Percentiles rank a stretch among this genome's conserved stretches.
These are phyloP conservation scores for Orthosia gothica DNA, from an alignment of 2,888 invertebrate genomes.

Conservation along the genomic window DNA sequence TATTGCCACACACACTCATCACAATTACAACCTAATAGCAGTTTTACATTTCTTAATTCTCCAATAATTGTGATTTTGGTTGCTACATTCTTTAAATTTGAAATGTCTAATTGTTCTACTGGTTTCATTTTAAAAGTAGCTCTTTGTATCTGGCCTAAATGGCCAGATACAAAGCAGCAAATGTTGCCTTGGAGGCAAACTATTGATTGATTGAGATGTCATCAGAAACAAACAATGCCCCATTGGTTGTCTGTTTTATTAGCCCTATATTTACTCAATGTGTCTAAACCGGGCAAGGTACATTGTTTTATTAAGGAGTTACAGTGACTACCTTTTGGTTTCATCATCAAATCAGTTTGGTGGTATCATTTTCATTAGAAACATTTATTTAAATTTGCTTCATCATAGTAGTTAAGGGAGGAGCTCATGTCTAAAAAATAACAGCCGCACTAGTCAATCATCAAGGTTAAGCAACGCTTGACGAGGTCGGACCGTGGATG, in stretches of 20 bases:
- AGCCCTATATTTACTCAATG: neutral
- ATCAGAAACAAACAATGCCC: constrained; percentile 3
- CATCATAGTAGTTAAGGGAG: no score
- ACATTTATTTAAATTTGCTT: no score
- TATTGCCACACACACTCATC: constrained; percentile 1
- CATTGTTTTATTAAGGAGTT: no score
- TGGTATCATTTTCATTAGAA: no score
- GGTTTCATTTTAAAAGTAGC: neutral
- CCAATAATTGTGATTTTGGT: neutral
- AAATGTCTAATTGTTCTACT: neutral
- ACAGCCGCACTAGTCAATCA: no score
- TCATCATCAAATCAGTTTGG: no score
- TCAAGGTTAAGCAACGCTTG: no score
- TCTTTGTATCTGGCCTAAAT: neutral
- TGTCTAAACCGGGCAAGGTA: no score
- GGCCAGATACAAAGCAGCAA: no score
- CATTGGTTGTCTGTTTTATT: constrained; percentile 1
- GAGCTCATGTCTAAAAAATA: no score
- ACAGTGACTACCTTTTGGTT: no score
- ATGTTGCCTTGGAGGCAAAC: neutral
- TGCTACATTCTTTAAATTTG: neutral
- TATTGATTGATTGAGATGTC: constrained; percentile 14
- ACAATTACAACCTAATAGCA: neutral
- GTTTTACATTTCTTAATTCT: neutral
- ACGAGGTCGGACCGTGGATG: no score